Evolutionary conservation across 2,797 vertebrate genomes (phyloP).

Genomic region (Pygocentrus nattereri): DNA sequence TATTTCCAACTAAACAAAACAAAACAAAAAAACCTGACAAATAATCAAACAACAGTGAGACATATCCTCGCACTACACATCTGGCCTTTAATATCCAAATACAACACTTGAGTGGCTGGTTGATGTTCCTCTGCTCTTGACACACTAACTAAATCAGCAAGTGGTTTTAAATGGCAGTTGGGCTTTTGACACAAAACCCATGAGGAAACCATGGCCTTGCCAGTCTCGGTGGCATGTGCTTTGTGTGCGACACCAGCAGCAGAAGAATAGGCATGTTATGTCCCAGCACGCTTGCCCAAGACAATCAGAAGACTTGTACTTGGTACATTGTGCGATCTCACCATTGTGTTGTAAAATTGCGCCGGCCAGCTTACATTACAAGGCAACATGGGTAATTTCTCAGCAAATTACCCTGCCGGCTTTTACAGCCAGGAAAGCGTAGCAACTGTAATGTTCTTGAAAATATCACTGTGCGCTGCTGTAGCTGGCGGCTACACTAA

Average conservation of each 20-base stretch:
- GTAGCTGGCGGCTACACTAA: slow-evolving; percentile 69
- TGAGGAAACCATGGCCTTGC: background rate
- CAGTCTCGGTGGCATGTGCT: background rate
- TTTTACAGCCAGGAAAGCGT: slow-evolving; percentile 62
- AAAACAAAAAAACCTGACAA: background rate
- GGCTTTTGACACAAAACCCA: background rate
- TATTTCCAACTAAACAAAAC: too few species aligned
- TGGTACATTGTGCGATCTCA: slow-evolving; percentile 60
- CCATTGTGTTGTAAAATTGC: slow-evolving; percentile 69
- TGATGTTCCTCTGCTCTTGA: background rate
- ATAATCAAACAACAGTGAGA: background rate
- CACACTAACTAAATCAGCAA: background rate
- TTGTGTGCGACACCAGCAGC: background rate
- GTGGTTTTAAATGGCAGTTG: background rate
- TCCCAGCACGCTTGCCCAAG: slow-evolving; percentile 44
- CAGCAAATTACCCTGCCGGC: slow-evolving; percentile 73
- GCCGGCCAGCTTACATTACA: slow-evolving; percentile 65
- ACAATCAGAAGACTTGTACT: slow-evolving; percentile 62
- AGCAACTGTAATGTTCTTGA: slow-evolving; percentile 65
- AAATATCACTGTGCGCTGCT: slow-evolving; percentile 64
- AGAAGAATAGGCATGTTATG: slow-evolving; percentile 30
- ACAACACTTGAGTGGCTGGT: background rate
- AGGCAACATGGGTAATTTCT: slow-evolving; percentile 71
- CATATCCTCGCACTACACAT: background rate
- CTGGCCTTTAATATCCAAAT: background rate